Evolutionary conservation across 2,888 invertebrate species (phyloP), one percentile per base, ranked within the genome.

Genomic region (Diarsia dahlii): DNA sequence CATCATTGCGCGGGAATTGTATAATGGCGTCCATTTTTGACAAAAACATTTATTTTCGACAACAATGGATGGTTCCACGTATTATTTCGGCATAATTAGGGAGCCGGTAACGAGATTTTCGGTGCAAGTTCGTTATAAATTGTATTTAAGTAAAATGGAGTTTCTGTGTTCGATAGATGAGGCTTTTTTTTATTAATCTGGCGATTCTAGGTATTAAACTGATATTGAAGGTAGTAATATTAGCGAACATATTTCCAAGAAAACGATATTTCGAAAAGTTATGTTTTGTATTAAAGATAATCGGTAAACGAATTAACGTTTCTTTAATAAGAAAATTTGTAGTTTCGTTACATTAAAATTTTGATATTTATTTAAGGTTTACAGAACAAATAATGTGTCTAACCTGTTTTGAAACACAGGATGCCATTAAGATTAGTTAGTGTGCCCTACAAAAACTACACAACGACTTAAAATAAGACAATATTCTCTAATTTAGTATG

Each of bases 41-140:
- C 93, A 93, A 92, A 92, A 92, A 88, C 89, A 89, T 87, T 89
- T 92, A 93, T 94, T 92, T 91, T 89, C 86, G 87, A 87, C 89
- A 93, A 96, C 96, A 96, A 96, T 95, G 94, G 93, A 79, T 76
- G 79, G 81, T 86, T 92, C 89, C 91, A 92, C 92, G 93, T 92
- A 95, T 95, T 95, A 95, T 95, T 95, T 94, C 92, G 89, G 90
- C 88, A 91, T 96, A 96, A 96, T 96, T 96, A 95, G 93, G 92
- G 94, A 95, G 90, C 93, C 86, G 93, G 93, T 95, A 95, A 95
- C 93, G 94, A 95, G 93, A 88, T 89, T 79, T 88, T 86, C 68
- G 76, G 79, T 83, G 81, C 83, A 84, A 81, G 87, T 88, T 91
- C 90, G 88, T 91, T 91, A 90, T 76, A 82, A 87, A 84, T 84